These are phyloP conservation scores for Pachycephala philippinensis DNA, from an alignment of 2,113 vertebrate species.

Conservation along the genomic window DNA sequence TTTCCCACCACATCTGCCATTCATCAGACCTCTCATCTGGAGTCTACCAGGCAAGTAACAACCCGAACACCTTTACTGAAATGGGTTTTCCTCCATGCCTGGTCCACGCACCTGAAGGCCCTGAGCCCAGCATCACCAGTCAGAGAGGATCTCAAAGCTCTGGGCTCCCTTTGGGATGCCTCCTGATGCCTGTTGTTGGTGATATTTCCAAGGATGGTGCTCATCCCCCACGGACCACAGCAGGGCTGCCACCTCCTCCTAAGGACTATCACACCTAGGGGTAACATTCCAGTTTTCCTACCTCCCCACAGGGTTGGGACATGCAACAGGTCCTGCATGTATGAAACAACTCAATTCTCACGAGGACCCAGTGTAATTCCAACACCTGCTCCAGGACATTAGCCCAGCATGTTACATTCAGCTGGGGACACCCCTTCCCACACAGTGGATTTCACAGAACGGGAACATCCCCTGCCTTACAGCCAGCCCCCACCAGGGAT, in stretches of 20 bases:
- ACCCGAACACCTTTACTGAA: not conserved
- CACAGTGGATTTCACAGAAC: not conserved
- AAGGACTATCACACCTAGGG: fast-evolving
- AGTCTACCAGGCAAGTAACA: not conserved
- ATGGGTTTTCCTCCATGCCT: not conserved
- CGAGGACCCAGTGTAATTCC: fast-evolving
- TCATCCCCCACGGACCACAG: not conserved
- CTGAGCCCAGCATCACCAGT: not conserved
- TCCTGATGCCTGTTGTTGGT: not conserved
- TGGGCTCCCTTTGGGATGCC: too few species aligned
- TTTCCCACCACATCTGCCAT: not conserved
- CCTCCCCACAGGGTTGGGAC: fast-evolving
- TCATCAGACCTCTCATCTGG: not conserved
- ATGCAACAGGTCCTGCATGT: fast-evolving
- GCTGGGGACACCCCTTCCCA: not conserved
- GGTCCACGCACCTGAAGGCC: not conserved
- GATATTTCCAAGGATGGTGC: not conserved
- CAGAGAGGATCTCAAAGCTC: not conserved
- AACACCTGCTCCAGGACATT: not conserved
- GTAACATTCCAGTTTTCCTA: not conserved
- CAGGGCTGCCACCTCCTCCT: not conserved
- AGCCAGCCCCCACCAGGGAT: not conserved
- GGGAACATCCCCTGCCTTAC: not conserved
- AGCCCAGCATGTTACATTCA: fast-evolving
- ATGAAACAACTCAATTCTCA: not conserved